Conservation (phyloP, 2,888 invertebrate genomes). For the Herminia tarsipennalis region DNA sequence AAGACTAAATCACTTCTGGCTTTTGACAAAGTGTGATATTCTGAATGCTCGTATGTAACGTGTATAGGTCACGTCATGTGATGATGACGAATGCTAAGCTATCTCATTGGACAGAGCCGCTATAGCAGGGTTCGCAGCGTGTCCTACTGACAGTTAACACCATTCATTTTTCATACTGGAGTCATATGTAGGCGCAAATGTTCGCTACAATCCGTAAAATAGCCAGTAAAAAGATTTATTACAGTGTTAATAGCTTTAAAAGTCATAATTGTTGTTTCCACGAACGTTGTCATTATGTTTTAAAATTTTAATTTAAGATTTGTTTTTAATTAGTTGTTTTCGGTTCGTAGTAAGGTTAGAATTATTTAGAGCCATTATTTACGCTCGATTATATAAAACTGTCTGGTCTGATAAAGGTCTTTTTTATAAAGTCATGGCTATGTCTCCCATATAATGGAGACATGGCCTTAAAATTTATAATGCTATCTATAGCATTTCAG, state of each 20-base stretch:
- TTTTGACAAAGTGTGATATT: background rate
- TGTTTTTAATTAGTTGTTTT: too few species aligned
- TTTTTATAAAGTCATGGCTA: too few species aligned
- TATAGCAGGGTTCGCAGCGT: too few species aligned
- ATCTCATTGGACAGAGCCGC: slow-evolving; percentile 43
- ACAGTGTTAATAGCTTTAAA: slow-evolving; percentile 21
- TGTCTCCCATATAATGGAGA: too few species aligned
- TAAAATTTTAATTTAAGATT: too few species aligned
- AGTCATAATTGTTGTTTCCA: slow-evolving; percentile 10
- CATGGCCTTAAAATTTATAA: too few species aligned
- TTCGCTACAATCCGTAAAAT: slow-evolving; percentile 22
- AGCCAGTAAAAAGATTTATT: slow-evolving; percentile 26
- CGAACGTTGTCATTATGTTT: slow-evolving; percentile 4
- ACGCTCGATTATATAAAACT: too few species aligned
- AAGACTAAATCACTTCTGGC: background rate
- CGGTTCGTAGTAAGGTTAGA: too few species aligned
- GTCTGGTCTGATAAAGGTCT: too few species aligned
- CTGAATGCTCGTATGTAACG: slow-evolving; percentile 27
- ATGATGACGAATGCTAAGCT: slow-evolving; percentile 56
- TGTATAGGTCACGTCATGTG: slow-evolving; percentile 45
- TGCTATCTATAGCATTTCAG: too few species aligned
- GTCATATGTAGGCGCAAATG: slow-evolving; percentile 26
- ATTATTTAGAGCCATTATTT: too few species aligned
- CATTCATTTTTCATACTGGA: slow-evolving; percentile 44
- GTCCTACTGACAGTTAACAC: slow-evolving; percentile 32